Base-by-base conservation (phyloP, 2,113 vertebrate species). In the Camelus bactrianus region DNA sequence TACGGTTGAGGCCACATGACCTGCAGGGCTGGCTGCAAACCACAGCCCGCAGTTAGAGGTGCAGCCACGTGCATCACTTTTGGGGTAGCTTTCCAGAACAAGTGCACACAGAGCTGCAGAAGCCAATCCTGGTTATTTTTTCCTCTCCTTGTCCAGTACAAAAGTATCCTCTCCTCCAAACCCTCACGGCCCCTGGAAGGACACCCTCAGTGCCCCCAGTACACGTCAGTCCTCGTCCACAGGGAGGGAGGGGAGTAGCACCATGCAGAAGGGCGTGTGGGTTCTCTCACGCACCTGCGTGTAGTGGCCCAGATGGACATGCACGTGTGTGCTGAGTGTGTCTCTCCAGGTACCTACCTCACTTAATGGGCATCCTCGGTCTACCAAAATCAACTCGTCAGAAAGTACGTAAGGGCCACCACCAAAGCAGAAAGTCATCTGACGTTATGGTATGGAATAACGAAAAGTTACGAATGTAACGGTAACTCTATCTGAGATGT, bases 161-260 rank as follows among this genome's bases (percentile, higher is more conserved):
- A 87, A 87, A 1, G 16, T 35, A 72, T 42, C 38, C 11, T 48
- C 12, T n/a, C 16, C 4, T 60, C 28, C 17, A 24, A 35, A 3
- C 3, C 9, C 17, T 22, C 26, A 46, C 16, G 52, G 52, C 2
- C 6, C 38, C 38, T 60, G 10, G 6, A 19, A 72, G 0, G 52
- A n/a, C 26, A 15, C 9, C 9, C 2, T 2, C 12, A 42, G 2
- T 1, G 7, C 0, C 69, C 6, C 24, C 32, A 35, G 8, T 5
- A 32, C 7, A 9, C 17, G 3, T 19, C 16, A 52, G n/a, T 32
- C 60, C 30, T 38, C 20, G 26, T 22, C 80, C 32, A 84, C 38
- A 42, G 38, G 38, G n/a, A 60, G 11, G 81, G 38, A 24, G 10
- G 30, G 60, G 46, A n/a, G 28, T 8, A 9, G 19, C 22, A 20